A percentile compares a stretch with the other conserved stretches of the same genome.
Conservation (phyloP, 2,113 vertebrate genomes). For the Dicerorhinus sumatrensis region DNA sequence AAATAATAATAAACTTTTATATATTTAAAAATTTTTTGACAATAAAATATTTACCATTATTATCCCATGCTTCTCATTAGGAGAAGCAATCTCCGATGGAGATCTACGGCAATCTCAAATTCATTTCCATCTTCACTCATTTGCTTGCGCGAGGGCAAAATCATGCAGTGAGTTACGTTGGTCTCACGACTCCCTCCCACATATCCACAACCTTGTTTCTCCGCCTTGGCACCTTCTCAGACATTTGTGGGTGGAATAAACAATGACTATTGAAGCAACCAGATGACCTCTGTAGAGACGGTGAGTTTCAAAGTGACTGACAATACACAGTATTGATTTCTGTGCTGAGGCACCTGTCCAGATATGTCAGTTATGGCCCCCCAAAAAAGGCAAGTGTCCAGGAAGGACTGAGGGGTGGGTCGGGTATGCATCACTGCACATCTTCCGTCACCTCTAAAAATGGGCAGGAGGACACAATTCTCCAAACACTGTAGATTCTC, state of each 20-base stretch:
- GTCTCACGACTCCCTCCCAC: background rate
- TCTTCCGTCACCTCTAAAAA: background rate
- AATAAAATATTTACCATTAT: slow-evolving; percentile 25
- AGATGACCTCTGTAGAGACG: background rate
- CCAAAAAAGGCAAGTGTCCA: background rate
- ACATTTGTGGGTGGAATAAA: background rate
- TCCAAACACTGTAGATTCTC: background rate
- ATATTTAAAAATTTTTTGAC: background rate
- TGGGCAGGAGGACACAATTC: background rate
- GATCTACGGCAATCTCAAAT: background rate
- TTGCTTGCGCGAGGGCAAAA: background rate
- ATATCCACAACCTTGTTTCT: background rate
- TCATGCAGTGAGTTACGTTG: background rate
- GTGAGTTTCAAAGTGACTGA: background rate
- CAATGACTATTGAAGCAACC: background rate
- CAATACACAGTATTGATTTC: background rate
- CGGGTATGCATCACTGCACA: background rate
- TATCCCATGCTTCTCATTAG: background rate
- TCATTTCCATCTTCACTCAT: background rate
- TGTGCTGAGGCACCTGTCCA: background rate
- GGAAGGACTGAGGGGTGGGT: background rate
- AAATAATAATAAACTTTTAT: background rate
- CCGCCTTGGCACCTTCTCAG: background rate
- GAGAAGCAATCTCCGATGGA: too few relatives aligned
- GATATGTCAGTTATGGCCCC: too few relatives aligned